These are phyloP conservation scores for Indicator maculatus DNA, from an alignment of 2,113 vertebrate species.

Conservation along the genomic window DNA sequence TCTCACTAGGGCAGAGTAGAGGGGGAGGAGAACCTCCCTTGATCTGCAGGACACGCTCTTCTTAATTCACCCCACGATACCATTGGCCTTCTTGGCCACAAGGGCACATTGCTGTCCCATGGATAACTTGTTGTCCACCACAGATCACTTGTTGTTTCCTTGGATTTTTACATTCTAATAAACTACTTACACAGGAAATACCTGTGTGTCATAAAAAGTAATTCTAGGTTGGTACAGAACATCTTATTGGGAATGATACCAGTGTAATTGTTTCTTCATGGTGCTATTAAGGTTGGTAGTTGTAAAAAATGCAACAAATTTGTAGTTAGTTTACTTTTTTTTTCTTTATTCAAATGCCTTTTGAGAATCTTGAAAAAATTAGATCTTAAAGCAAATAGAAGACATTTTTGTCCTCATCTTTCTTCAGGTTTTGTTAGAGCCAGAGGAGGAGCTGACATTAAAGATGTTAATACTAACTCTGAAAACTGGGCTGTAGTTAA, in stretches of 20 bases:
- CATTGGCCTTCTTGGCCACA: no score
- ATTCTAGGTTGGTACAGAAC: not conserved
- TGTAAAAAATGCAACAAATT: not conserved
- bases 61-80: no score
- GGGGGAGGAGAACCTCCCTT: no score
- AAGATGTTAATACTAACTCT: constrained; percentile 91
- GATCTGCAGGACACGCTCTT: no score
- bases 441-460: constrained; percentile 88
- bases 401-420: not conserved
- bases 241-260: not conserved
- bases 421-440: constrained; percentile 89
- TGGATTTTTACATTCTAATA: not conserved
- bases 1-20: no score
- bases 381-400: not conserved
- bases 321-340: not conserved
- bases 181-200: not conserved
- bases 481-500: constrained; percentile 98
- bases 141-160: not conserved
- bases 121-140: no score
- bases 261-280: not conserved
- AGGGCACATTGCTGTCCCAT: no score
- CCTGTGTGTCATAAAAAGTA: not conserved
- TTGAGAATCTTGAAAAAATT: not conserved
- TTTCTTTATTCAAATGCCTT: not conserved
- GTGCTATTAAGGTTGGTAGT: not conserved